Percentiles rank a stretch among this genome's conserved stretches.
phyloP scores from a whole-genome alignment of 1,140 invertebrate species.

The Mya arenaria region DNA sequence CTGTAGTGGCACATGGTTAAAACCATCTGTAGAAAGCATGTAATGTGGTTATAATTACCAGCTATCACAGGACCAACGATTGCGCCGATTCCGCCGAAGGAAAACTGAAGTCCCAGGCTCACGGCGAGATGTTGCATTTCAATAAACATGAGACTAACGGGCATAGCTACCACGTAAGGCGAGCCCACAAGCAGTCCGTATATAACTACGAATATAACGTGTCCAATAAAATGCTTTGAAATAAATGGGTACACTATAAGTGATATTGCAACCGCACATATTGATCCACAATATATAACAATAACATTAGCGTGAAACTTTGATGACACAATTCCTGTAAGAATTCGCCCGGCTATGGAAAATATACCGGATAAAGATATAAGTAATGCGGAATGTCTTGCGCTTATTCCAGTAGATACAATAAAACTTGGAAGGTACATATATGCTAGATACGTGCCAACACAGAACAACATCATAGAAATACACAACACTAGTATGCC shows the following conservation, averaged over 20 bases:
- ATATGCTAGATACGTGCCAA: conserved; percentile 33
- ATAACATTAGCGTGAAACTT: conserved; percentile 1
- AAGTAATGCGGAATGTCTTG: conserved; percentile 8
- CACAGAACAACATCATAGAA: conserved; percentile 25
- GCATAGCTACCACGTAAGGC: conserved; percentile 25
- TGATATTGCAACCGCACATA: background rate
- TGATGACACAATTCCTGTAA: conserved; percentile 10
- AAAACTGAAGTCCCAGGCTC: conserved; percentile 30
- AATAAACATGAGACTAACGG: conserved; percentile 29
- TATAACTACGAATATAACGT: conserved; percentile 9
- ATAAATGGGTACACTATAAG: conserved; percentile 15
- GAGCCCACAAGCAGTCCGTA: conserved; percentile 19
- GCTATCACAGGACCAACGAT: conserved; percentile 34
- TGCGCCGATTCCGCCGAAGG: conserved; percentile 28
- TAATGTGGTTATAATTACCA: conserved; percentile 17
- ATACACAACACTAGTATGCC: conserved; percentile 5
- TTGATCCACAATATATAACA: conserved; percentile 15
- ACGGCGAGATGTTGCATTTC: conserved; percentile 8
- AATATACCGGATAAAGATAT: conserved; percentile 28
- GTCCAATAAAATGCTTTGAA: conserved; percentile 5
- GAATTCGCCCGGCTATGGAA: conserved; percentile 7
- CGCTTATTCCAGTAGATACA: conserved; percentile 3
- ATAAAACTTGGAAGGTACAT: conserved; percentile 36
- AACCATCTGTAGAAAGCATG: too few species aligned
- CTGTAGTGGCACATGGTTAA: too few species aligned